These are phyloP conservation scores for Oryzias javanicus DNA, from an alignment of 2,113 vertebrate species.

Conservation along the genomic window DNA sequence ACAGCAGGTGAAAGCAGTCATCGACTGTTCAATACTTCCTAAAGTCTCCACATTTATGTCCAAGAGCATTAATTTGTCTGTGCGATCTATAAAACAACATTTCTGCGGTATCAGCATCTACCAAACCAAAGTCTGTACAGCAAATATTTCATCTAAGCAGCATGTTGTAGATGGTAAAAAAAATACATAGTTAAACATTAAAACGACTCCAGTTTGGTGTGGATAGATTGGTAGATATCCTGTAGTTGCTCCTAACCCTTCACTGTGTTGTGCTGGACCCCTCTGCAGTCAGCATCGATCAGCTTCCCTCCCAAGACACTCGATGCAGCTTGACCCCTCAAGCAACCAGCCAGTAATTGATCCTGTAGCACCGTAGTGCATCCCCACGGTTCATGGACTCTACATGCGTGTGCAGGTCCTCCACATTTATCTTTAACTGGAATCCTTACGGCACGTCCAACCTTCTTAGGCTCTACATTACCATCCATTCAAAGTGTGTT, in stretches of 20 bases:
- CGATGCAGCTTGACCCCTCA: constrained; percentile 66
- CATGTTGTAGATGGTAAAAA: constrained; percentile 22
- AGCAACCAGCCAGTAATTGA: constrained; percentile 76
- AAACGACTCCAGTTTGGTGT: constrained; percentile 18
- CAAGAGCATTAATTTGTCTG: too few species aligned
- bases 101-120: too few species aligned
- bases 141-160: not conserved
- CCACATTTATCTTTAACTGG: constrained; percentile 40
- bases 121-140: too few species aligned
- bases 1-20: too few species aligned
- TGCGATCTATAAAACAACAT: too few species aligned
- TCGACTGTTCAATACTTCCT: too few species aligned
- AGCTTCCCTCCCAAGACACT: constrained; percentile 59
- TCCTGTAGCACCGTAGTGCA: constrained; percentile 62
- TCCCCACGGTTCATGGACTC: constrained; percentile 54
- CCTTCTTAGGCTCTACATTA: constrained; percentile 37
- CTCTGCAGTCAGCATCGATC: constrained; percentile 69
- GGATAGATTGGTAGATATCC: constrained; percentile 27
- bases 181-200: not conserved
- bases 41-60: too few species aligned
- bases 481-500: constrained; percentile 43
- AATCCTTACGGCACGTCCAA: constrained; percentile 33
- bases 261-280: constrained; percentile 54
- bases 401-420: constrained; percentile 34
- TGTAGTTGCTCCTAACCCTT: constrained; percentile 28